These are phyloP conservation scores for Chaetorhynchus papuensis DNA, from an alignment of 2,113 vertebrate species.

Conservation along the genomic window DNA sequence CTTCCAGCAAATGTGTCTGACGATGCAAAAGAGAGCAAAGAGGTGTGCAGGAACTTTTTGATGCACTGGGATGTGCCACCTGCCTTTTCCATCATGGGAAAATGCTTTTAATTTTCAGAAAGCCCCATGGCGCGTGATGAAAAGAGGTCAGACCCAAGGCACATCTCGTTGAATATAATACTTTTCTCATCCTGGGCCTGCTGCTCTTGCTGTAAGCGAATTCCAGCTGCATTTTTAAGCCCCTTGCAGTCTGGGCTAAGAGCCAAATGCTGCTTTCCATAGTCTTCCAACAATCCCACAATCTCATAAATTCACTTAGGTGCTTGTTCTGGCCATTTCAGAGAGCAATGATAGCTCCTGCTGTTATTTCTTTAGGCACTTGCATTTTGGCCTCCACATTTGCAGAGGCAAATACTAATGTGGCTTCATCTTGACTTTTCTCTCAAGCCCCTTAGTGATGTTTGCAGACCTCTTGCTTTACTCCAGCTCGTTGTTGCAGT, in stretches of 20 bases:
- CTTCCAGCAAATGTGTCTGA: neutral
- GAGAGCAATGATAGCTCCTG: neutral
- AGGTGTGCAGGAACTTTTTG: neutral
- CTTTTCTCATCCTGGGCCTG: neutral
- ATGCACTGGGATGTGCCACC: neutral
- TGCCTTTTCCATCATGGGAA: neutral
- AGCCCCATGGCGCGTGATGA: neutral
- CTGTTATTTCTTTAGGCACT: neutral
- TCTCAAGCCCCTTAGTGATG: neutral
- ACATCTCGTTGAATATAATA: neutral
- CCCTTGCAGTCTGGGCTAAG: neutral
- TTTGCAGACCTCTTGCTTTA: neutral
- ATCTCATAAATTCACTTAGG: neutral
- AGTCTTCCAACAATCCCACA: neutral
- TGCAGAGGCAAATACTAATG: neutral
- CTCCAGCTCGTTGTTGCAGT: fast-evolving
- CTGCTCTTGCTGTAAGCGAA: neutral
- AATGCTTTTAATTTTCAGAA: neutral
- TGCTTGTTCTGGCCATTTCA: neutral
- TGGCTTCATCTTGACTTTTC: neutral
- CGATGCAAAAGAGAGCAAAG: neutral
- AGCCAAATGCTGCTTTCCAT: neutral
- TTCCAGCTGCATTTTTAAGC: neutral
- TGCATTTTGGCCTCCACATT: neutral
- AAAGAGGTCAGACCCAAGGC: neutral